Evolutionary conservation across 2,113 vertebrate species (phyloP).

Genomic region (Erythrolamprus reginae): DNA sequence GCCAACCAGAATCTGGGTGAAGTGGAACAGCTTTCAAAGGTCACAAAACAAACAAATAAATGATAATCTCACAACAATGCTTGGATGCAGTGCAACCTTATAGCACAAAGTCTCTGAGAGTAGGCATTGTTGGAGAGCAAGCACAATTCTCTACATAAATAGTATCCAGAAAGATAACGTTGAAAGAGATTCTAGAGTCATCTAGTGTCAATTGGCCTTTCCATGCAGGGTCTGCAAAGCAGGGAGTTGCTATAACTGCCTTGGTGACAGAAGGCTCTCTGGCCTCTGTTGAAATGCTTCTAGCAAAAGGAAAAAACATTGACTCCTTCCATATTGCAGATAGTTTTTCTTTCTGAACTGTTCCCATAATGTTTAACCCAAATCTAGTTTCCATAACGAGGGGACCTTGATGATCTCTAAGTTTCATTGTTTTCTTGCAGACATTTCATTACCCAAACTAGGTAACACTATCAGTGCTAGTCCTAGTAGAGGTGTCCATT

Average conservation of each 20-base stretch:
- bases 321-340: not conserved
- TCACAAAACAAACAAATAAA: not conserved
- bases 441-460: not conserved
- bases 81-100: not conserved
- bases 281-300: not conserved
- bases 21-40: not conserved
- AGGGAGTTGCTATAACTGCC: not conserved
- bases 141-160: not conserved
- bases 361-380: not conserved
- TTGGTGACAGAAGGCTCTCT: not conserved
- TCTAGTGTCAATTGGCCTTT: not conserved
- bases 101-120: not conserved
- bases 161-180: not conserved
- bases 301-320: not conserved
- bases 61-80: not conserved
- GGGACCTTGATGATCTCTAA: not conserved
- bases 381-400: not conserved
- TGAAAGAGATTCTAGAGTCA: not conserved
- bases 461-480: not conserved
- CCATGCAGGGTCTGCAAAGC: not conserved
- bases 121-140: not conserved
- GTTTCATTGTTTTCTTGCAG: not conserved
- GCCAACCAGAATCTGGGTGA: not conserved
- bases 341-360: not conserved
- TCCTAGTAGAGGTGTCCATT: too few species aligned